phyloP scores from a whole-genome alignment of 2,113 vertebrate genomes.

The Heterotilapia buettikoferi region DNA sequence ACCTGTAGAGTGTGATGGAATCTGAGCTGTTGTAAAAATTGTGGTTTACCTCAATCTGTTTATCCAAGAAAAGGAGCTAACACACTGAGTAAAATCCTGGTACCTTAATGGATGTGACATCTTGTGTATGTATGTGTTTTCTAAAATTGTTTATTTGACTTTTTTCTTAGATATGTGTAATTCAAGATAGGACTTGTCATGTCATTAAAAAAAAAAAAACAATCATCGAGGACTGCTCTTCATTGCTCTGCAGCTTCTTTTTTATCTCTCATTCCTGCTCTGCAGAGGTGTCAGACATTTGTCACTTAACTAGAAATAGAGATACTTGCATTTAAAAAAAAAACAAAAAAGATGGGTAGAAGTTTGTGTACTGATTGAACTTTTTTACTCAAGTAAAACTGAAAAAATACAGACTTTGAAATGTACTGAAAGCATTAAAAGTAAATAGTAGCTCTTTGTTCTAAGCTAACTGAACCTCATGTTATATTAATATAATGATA shows the following conservation, averaged over 20 bases:
- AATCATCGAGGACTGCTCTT: neutral
- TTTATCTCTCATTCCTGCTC: neutral
- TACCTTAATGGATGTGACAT: neutral
- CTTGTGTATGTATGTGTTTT: neutral
- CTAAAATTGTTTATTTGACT: neutral
- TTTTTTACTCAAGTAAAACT: neutral
- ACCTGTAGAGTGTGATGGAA: neutral
- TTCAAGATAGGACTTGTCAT: neutral
- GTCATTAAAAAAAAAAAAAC: neutral
- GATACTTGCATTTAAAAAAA: rapidly evolving
- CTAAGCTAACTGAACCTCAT: neutral
- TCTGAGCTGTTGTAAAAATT: neutral
- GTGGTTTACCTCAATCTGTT: neutral
- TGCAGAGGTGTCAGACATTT: neutral
- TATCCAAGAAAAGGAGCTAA: neutral
- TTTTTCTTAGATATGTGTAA: neutral
- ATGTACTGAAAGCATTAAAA: neutral
- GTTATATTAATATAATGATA: neutral
- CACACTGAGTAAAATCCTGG: neutral
- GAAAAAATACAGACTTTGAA: neutral
- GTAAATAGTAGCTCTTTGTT: neutral
- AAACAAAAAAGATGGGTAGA: neutral
- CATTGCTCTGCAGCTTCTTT: neutral
- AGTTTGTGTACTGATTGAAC: neutral
- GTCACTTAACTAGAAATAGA: neutral